Conservation (phyloP, 2,888 invertebrate genomes). For the Sinhomidia bicolor region DNA sequence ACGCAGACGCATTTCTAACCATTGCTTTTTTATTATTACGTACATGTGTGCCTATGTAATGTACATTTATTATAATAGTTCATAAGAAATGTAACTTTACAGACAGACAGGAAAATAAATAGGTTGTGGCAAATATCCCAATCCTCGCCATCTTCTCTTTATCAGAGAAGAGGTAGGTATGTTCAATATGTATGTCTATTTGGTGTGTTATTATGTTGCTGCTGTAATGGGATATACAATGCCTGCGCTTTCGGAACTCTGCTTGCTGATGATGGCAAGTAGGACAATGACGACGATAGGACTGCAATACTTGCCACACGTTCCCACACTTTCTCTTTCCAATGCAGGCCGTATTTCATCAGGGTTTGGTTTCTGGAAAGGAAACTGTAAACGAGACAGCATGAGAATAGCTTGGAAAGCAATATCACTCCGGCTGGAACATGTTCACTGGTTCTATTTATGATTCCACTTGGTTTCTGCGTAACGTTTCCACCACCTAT, state of each 20-base stretch:
- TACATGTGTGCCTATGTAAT: background rate
- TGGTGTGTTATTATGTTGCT: background rate
- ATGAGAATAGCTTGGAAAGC: background rate
- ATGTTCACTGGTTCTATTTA: background rate
- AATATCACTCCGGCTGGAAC: background rate
- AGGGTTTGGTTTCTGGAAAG: slow-evolving; percentile 42
- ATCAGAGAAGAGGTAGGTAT: background rate
- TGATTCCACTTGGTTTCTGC: background rate
- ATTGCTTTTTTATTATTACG: background rate
- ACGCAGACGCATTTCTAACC: slow-evolving; percentile 19
- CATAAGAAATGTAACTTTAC: too few relatives aligned
- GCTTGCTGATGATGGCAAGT: background rate
- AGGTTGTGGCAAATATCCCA: background rate
- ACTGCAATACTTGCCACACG: slow-evolving; percentile 25
- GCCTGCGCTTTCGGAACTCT: slow-evolving; percentile 59
- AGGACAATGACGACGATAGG: background rate
- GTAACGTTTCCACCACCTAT: slow-evolving; percentile 23
- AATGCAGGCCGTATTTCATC: background rate
- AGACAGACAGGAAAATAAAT: background rate
- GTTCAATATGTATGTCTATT: background rate
- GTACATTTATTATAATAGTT: background rate
- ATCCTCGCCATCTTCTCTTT: too few relatives aligned
- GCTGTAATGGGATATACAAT: slow-evolving; percentile 34
- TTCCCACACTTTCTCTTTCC: slow-evolving; percentile 6
- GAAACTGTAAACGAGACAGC: background rate